These are phyloP conservation scores for Eueremaeus valkanovi DNA, from an alignment of 2,888 invertebrate species.

Conservation along the genomic window DNA sequence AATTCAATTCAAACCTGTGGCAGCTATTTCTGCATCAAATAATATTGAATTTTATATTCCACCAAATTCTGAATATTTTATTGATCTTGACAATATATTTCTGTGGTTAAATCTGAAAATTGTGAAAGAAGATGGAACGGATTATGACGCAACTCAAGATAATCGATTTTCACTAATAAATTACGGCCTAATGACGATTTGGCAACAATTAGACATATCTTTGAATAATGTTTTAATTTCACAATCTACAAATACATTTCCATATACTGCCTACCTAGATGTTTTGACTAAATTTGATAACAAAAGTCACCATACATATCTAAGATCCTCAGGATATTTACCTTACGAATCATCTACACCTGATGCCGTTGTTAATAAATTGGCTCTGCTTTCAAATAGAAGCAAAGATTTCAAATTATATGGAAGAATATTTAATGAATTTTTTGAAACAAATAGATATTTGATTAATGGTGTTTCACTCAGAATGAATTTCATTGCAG, in stretches of 20 bases:
- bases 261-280: neutral
- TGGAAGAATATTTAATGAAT: neutral
- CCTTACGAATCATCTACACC: neutral
- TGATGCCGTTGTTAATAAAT: neutral
- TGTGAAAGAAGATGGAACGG: neutral
- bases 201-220: neutral
- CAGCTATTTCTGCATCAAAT: neutral
- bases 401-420: neutral
- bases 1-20: neutral
- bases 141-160: neutral
- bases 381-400: neutral
- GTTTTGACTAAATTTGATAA: neutral
- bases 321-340: neutral
- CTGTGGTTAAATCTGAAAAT: neutral
- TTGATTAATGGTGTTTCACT: neutral
- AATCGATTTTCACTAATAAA: neutral
- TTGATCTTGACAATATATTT: neutral
- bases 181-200: neutral
- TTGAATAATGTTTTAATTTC: neutral
- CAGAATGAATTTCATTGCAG: neutral
- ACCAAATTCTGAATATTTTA: neutral
- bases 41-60: neutral
- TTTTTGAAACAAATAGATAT: neutral
- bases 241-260: neutral
- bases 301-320: neutral